phyloP scores from a whole-genome alignment of 2,113 vertebrate genomes.

The Irena cyanogastra region DNA sequence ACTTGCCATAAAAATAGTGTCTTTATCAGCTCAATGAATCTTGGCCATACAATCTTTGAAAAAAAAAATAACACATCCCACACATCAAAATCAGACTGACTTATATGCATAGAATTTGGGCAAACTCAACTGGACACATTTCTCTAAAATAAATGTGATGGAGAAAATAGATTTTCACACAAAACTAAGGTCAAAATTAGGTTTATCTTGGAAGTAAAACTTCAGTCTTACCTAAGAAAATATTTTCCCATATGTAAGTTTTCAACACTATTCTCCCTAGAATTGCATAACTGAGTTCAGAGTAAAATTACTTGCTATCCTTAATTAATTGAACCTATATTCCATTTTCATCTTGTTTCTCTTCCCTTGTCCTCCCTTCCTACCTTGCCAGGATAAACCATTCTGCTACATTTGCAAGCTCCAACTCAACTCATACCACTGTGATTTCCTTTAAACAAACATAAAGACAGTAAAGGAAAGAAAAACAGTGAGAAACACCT shows the following conservation, averaged over 20 bases:
- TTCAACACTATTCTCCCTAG: background rate
- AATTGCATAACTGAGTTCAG: background rate
- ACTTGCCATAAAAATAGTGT: background rate
- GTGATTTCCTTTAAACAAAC: slow-evolving; percentile 69
- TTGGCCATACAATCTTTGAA: background rate
- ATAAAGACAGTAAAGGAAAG: slow-evolving; percentile 52
- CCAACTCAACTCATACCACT: slow-evolving; percentile 50
- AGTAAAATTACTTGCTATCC: slow-evolving; percentile 25
- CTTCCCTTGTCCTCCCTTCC: slow-evolving; percentile 25
- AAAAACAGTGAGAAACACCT: slow-evolving; percentile 65
- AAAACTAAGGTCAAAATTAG: background rate
- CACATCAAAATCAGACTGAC: background rate
- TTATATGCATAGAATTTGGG: background rate
- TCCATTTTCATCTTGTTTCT: background rate
- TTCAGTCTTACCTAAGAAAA: slow-evolving; percentile 41
- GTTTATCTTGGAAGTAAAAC: slow-evolving; percentile 32
- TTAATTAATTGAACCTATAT: slow-evolving; percentile 54
- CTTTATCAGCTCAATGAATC: background rate
- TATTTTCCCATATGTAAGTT: slow-evolving; percentile 42
- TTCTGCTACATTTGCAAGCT: slow-evolving; percentile 36
- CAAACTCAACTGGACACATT: background rate
- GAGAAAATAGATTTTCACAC: slow-evolving; percentile 7
- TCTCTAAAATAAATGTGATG: background rate
- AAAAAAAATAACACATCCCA: background rate
- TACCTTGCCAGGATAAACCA: slow-evolving; percentile 63